Evolutionary conservation across 1,140 invertebrate species (phyloP).

Genomic region (Chironomus striatipennis): DNA sequence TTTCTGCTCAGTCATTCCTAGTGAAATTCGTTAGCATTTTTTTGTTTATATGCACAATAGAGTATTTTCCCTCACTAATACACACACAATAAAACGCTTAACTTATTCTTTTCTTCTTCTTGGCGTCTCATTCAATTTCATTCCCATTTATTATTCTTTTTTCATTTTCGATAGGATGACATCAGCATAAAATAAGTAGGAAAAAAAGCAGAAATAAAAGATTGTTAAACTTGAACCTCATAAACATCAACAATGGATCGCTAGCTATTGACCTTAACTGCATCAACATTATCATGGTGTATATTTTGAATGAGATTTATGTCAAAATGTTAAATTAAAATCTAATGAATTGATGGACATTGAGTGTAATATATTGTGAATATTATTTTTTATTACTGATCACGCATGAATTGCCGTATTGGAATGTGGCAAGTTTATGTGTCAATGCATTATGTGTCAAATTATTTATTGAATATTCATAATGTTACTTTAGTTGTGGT

Average conservation of each 20-base stretch:
- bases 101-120: neutral
- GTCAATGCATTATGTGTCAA: too few relatives aligned
- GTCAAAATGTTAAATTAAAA: neutral
- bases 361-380: neutral
- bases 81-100: neutral
- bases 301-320: neutral
- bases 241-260: neutral
- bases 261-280: neutral
- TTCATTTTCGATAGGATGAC: neutral
- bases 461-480: too few relatives aligned
- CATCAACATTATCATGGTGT: neutral
- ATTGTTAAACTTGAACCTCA: conserved; percentile 13
- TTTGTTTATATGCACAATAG: neutral
- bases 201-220: neutral
- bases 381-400: too few relatives aligned
- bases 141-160: neutral
- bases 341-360: conserved; percentile 2
- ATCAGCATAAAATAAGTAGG: conserved; percentile 14
- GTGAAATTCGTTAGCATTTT: neutral
- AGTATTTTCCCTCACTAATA: too few relatives aligned
- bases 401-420: too few relatives aligned
- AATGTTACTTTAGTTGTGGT: too few relatives aligned
- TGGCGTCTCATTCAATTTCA: neutral
- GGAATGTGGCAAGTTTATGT: too few relatives aligned
- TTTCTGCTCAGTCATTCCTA: neutral